These are phyloP conservation scores for Danionella dracula DNA, from an alignment of 2,797 vertebrate species.

Conservation along the genomic window DNA sequence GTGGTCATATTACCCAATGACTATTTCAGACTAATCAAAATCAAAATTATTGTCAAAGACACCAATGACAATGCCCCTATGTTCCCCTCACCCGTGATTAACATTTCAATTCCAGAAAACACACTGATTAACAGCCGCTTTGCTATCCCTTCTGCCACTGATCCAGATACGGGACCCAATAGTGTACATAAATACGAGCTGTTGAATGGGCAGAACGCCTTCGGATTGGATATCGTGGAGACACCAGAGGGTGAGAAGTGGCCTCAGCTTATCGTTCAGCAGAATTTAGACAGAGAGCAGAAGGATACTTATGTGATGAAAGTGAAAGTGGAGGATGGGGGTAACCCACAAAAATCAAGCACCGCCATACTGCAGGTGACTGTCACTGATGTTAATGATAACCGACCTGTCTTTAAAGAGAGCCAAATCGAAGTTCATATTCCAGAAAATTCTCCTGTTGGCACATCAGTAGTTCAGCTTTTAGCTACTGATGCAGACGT, in stretches of 20 bases:
- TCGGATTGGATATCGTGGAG: constrained; percentile 97
- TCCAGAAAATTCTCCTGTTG: constrained; percentile 89
- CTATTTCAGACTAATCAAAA: constrained; percentile 98
- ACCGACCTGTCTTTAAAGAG: constrained; percentile 94
- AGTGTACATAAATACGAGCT: constrained; percentile 96
- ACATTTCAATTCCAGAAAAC: constrained; percentile 99
- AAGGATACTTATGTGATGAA: constrained; percentile 99
- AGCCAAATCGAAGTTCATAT: constrained; percentile 95
- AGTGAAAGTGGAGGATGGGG: constrained; percentile 98
- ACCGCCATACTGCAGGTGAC: constrained; percentile 98
- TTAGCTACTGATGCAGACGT: constrained; percentile 96
- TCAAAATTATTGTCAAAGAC: constrained; percentile 97
- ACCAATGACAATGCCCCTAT: constrained; percentile 98
- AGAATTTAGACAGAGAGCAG: constrained; percentile 96
- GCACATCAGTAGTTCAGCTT: constrained; percentile 94
- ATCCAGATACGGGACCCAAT: constrained; percentile 96
- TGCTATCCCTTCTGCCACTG: constrained; percentile 94
- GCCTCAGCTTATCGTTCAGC: constrained; percentile 97
- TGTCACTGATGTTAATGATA: constrained; percentile 97
- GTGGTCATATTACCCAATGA: constrained; percentile 99
- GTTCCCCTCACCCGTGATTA: constrained; percentile 98
- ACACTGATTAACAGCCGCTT: constrained; percentile 98
- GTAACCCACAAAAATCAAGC: constrained; percentile 96
- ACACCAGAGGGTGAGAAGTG: constrained; percentile 98
- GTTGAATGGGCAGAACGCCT: constrained; percentile 93